phyloP scores from a whole-genome alignment of 92 coral and sea anemone genomes.

The Nematostella vectensis region DNA sequence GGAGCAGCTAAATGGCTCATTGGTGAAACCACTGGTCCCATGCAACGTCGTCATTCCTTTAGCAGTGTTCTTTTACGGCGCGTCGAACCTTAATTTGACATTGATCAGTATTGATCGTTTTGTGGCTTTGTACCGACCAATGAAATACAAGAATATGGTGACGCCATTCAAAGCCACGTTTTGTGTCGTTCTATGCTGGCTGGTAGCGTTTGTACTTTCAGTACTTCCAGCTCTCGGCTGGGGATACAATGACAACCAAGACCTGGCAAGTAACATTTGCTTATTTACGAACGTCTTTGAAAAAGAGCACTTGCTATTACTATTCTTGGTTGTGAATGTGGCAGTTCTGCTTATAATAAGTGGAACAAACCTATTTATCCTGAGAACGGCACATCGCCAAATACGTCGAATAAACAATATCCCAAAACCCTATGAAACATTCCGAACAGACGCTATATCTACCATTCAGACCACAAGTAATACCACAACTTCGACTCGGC shows the following conservation, averaged over 20 bases:
- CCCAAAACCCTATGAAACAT: constrained; percentile 14
- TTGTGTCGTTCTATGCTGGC: constrained; percentile 45
- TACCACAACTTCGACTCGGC: constrained; percentile 6
- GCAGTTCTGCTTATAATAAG: constrained; percentile 51
- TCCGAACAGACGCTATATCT: constrained; percentile 21
- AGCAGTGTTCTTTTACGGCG: constrained; percentile 80
- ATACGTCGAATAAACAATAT: constrained; percentile 58
- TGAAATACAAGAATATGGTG: constrained; percentile 49
- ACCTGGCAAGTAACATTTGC: constrained; percentile 61
- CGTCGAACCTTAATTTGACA: constrained; percentile 75
- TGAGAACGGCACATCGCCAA: constrained; percentile 70
- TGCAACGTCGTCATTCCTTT: constrained; percentile 76
- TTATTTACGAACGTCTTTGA: constrained; percentile 65
- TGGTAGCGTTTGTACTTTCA: constrained; percentile 43
- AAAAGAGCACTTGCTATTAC: constrained; percentile 55
- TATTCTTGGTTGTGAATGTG: constrained; percentile 77
- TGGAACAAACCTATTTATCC: constrained; percentile 66
- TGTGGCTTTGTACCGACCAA: constrained; percentile 68
- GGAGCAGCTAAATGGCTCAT: constrained; percentile 68
- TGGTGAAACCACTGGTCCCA: constrained; percentile 56
- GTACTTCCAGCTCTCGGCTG: constrained; percentile 63
- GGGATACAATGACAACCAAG: constrained; percentile 51
- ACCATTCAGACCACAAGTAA: constrained; percentile 14
- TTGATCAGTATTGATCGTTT: constrained; percentile 82
- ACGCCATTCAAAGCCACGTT: constrained; percentile 36